A percentile compares a stretch with the other conserved stretches of the same genome.
Conservation (phyloP, 2,113 vertebrate species). For the Scomber colias region DNA sequence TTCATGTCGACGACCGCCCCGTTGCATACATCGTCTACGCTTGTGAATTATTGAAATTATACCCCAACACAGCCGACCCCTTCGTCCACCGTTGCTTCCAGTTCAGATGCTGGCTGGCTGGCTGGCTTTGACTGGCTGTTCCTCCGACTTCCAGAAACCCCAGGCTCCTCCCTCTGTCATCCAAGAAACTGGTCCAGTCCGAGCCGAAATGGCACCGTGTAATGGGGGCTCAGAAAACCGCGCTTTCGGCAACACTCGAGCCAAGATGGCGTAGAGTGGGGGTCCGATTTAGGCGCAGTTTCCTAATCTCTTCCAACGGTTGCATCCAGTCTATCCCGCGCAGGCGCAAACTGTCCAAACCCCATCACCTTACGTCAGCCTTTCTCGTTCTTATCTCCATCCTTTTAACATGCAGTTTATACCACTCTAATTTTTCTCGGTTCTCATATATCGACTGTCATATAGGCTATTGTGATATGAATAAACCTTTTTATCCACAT, state of each 20-base stretch:
- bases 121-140: slow-evolving; percentile 78
- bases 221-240: background rate
- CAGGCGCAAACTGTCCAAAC: slow-evolving; percentile 70
- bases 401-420: slow-evolving; percentile 40
- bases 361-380: slow-evolving; percentile 83
- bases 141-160: slow-evolving; percentile 78
- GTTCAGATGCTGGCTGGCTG: slow-evolving; percentile 60
- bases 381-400: slow-evolving; percentile 57
- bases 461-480: background rate
- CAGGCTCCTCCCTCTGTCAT: slow-evolving; percentile 82
- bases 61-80: slow-evolving; percentile 50
- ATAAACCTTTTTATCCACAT: background rate
- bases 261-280: slow-evolving; percentile 79
- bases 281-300: slow-evolving; percentile 71
- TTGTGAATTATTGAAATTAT: slow-evolving; percentile 26
- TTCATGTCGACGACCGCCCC: slow-evolving; percentile 52
- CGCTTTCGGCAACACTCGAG: slow-evolving; percentile 37
- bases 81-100: slow-evolving; percentile 67
- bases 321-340: slow-evolving; percentile 63
- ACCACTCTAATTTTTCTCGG: slow-evolving; percentile 5
- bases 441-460: background rate
- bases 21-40: slow-evolving; percentile 24
- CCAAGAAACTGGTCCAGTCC: slow-evolving; percentile 73
- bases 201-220: slow-evolving; percentile 77
- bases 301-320: slow-evolving; percentile 75